Evolutionary conservation across 1,140 invertebrate species (phyloP).

Genomic region (Musca vetustissima): DNA sequence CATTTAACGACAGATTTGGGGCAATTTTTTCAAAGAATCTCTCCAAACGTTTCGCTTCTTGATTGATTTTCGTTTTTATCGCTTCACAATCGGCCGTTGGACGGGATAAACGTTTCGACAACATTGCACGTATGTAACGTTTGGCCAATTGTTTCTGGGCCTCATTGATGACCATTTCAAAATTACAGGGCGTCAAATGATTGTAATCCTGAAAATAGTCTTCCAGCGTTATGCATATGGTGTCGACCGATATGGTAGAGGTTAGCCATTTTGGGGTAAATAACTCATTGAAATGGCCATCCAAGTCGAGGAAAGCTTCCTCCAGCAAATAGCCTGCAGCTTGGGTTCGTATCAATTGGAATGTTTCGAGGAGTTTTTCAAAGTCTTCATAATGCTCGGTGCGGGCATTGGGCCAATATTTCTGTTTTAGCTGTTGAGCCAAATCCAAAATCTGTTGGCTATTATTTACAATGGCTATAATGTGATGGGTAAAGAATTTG

Average conservation of each 20-base stretch:
- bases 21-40: conserved; percentile 76
- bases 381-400: conserved; percentile 66
- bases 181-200: conserved; percentile 82
- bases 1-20: conserved; percentile 66
- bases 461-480: conserved; percentile 92
- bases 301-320: conserved; percentile 88
- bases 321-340: conserved; percentile 82
- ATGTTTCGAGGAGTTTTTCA: conserved; percentile 67
- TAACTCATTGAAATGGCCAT: conserved; percentile 84
- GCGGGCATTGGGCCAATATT: conserved; percentile 70
- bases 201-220: conserved; percentile 93
- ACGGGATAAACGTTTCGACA: conserved; percentile 79
- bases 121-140: conserved; percentile 84
- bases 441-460: conserved; percentile 86
- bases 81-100: conserved; percentile 79
- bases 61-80: conserved; percentile 81
- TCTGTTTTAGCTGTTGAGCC: conserved; percentile 79
- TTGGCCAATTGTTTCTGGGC: conserved; percentile 82
- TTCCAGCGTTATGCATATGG: conserved; percentile 88
- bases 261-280: conserved; percentile 81
- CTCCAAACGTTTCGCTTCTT: conserved; percentile 79
- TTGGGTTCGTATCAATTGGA: conserved; percentile 71
- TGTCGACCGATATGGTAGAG: conserved; percentile 80
- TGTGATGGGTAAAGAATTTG: conserved; percentile 77
- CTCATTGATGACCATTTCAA: conserved; percentile 83